phyloP scores from a whole-genome alignment of 2,797 vertebrate genomes.

The Enoplosus armatus region DNA sequence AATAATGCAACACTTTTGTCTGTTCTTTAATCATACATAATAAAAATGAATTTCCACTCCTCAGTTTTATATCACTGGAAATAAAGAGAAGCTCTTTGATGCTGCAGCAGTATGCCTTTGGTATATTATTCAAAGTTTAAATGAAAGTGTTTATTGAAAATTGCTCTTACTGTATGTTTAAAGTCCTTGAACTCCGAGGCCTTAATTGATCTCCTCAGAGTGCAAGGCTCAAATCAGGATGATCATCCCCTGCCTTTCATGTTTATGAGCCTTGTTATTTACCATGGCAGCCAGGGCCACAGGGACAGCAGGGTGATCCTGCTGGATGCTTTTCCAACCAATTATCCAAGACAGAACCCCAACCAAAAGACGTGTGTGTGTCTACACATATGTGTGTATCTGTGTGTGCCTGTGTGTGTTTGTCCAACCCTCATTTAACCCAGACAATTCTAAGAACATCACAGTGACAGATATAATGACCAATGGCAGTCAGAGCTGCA shows the following conservation, averaged over 20 bases:
- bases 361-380: constrained; percentile 46
- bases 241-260: constrained; percentile 74
- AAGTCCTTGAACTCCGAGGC: constrained; percentile 50
- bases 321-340: constrained; percentile 69
- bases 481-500: constrained; percentile 66
- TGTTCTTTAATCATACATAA: neutral
- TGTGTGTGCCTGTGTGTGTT: constrained; percentile 13
- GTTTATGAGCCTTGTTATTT: constrained; percentile 77
- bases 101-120: constrained; percentile 4
- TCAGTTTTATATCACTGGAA: neutral
- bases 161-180: constrained; percentile 38
- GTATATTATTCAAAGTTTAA: constrained; percentile 27
- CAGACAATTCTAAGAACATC: constrained; percentile 60
- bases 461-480: constrained; percentile 66
- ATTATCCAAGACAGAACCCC: constrained; percentile 68
- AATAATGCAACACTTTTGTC: too few relatives aligned
- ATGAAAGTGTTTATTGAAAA: constrained; percentile 40
- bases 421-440: constrained; percentile 54
- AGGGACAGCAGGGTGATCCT: constrained; percentile 65
- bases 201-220: constrained; percentile 68
- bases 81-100: neutral
- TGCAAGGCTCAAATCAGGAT: constrained; percentile 65
- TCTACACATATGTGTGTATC: neutral
- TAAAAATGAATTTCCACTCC: neutral
- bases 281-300: constrained; percentile 65